Evolutionary conservation across 1,140 invertebrate species (phyloP), one percentile per base, ranked within the genome.

Genomic region (Macrostomum lignano): DNA sequence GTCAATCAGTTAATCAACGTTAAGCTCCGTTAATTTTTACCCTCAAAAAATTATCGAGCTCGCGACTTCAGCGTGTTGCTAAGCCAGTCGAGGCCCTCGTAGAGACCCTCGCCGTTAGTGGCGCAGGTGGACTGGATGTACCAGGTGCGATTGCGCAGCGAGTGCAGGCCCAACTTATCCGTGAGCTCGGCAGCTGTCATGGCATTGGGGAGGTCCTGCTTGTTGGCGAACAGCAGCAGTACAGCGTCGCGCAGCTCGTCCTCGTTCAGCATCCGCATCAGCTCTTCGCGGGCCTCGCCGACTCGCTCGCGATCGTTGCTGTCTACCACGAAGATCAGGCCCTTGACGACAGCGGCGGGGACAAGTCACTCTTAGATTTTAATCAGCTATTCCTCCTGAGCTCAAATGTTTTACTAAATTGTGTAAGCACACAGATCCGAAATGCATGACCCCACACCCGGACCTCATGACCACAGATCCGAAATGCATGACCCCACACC

Each of bases 221-320:
- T 98, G 59, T 98, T 98, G 15, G 88, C 88, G 65, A 96, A 96
- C 19, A 98, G 74, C 39, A 98, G 60, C 10, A 98, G 65, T 5
- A 93, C 77, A 21, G 86, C 82, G 64, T 98, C 84, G 48, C 81
- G 65, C 1, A 96, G 62, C 55, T 96, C 88, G 60, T 96, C 86
- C 64, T 96, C 88, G 53, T 61, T 63, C 43, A 84, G 64, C 81
- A 94, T 91, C 54, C 81, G 72, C 44, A 73, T 72, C 11, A 31
- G 15, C 15, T 31, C 30, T 31, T 31, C 30, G 4, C 17, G n/a
- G 20, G 81, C 78, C 57, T 88, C 81, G 25, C 71, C 72, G 37
- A 91, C 81, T 71, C 86, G 70, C 65, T 94, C 86, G 60, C 76
- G 69, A 60, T 94, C 84, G 60, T 88, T 91, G 63, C 79, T 86